phyloP scores from a whole-genome alignment of 2,888 invertebrate genomes.

The Microdon myrmicae region DNA sequence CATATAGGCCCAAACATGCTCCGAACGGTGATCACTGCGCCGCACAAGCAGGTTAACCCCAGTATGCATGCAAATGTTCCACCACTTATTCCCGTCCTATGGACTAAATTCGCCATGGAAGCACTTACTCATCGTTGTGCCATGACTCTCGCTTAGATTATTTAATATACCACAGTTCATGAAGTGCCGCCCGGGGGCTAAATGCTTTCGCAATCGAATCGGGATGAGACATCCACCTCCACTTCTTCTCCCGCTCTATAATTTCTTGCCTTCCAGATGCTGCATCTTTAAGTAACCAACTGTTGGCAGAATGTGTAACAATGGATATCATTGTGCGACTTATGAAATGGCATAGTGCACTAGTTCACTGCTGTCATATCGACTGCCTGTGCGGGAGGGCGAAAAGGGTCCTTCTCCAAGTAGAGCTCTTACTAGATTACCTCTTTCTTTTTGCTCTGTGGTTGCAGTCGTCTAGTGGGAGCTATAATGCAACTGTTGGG shows the following conservation, averaged over 20 bases:
- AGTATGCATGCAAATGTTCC: conserved; percentile 34
- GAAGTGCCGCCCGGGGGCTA: conserved; percentile 40
- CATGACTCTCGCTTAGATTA: conserved; percentile 30
- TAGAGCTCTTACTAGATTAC: no score
- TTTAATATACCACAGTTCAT: conserved; percentile 53
- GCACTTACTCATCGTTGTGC: conserved; percentile 29
- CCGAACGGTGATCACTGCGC: conserved; percentile 30
- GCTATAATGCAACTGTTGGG: conserved; percentile 26
- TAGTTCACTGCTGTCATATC: conserved; percentile 39
- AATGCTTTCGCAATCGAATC: conserved; percentile 38
- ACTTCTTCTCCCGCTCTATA: no score
- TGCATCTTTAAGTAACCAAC: conserved; percentile 12
- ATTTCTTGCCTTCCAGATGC: no score
- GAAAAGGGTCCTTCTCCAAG: no score
- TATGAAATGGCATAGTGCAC: conserved; percentile 45
- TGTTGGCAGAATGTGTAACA: conserved; percentile 39
- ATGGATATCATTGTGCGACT: conserved; percentile 31
- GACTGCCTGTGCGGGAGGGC: conserved; percentile 27
- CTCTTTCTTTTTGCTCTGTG: no score
- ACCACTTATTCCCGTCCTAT: conserved; percentile 25
- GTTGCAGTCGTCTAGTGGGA: conserved; percentile 6
- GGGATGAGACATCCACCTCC: no score
- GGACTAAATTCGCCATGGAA: conserved; percentile 44
- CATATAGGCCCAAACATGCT: conserved; percentile 27
- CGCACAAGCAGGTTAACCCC: conserved; percentile 26